Evolutionary conservation across 2,797 vertebrate genomes (phyloP), one percentile per base, ranked within the genome.

Genomic region (Halcyon chelicuti): DNA sequence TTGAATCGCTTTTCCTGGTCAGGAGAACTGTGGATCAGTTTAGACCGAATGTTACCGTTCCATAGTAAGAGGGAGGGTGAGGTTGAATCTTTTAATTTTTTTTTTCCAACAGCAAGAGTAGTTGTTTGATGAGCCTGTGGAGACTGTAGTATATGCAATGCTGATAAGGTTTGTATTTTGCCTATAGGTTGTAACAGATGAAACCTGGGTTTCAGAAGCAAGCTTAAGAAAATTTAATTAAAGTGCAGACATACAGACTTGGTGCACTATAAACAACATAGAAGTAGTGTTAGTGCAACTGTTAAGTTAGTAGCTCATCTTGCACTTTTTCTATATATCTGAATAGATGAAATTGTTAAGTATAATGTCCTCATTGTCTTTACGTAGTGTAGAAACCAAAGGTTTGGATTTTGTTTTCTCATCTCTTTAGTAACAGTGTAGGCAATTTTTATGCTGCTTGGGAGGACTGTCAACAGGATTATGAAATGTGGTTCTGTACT

Each of bases 401-500:
- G 62, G 25, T 74, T 94, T 88, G 9, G 26, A 66, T 68, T 95
- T 87, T 87, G 46, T 91, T 96, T 90, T 81, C 87, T 91, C 61
- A 83, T 47, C 57, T 96, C 61, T 87, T 94, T 70, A 71, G 65
- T 86, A 94, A 94, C 88, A 76, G 71, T 37, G 46, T n/a, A 82
- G 49, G 16, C 49, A 75, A 62, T 90, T 77, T 86, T 70, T 78
- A 52, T n/a, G 70, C 68, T 75, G 71, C 76, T 67, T 94, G 54
- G 71, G 88, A 96, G 78, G 44, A 85, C 40, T 73, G 79, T 95
- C 70, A 85, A 44, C 54, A 93, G 63, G 35, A 86, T 97, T 88
- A 97, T 63, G 87, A 93, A 95, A 80, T 75, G 74, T 13, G 5
- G 65, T 85, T 89, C 82, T 88, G 78, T 77, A 77, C 77, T 93